Conservation (phyloP, 2,888 invertebrate species). For the Spodoptera picta region DNA sequence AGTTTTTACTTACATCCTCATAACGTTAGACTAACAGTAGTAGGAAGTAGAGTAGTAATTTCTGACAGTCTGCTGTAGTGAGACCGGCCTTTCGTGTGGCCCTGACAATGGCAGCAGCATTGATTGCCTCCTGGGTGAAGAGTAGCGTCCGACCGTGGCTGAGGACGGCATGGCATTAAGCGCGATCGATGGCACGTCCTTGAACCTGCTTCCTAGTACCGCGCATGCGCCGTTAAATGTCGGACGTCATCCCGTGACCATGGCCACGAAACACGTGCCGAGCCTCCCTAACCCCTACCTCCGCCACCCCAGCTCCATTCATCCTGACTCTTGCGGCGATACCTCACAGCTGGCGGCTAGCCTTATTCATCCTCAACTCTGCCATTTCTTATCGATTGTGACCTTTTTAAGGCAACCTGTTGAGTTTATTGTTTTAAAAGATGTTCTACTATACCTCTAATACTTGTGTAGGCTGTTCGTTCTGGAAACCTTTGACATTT, state of each 20-base stretch:
- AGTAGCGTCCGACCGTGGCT: conserved; percentile 78
- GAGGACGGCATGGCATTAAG: conserved; percentile 69
- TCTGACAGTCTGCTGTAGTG: conserved; percentile 16
- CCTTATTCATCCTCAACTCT: conserved; percentile 74
- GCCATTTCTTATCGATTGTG: conserved; percentile 80
- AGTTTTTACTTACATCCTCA: neutral
- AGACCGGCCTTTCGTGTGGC: conserved; percentile 52
- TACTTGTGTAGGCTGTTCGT: conserved; percentile 39
- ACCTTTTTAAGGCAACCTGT: conserved; percentile 77
- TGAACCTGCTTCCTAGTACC: conserved; percentile 74
- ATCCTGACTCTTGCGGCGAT: conserved; percentile 68
- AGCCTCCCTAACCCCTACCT: conserved; percentile 57
- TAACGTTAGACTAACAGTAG: neutral
- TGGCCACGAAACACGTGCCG: conserved; percentile 80
- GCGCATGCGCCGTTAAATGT: conserved; percentile 78
- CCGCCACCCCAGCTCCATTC: conserved; percentile 67
- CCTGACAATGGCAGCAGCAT: conserved; percentile 75
- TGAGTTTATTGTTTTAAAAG: conserved; percentile 60
- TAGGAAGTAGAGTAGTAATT: conserved; percentile 8
- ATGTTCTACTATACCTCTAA: conserved; percentile 56
- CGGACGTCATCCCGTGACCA: conserved; percentile 83
- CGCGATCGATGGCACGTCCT: conserved; percentile 82
- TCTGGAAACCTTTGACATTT: conserved; percentile 62
- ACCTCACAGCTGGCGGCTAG: conserved; percentile 59
- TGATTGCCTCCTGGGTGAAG: conserved; percentile 66